A percentile compares a stretch with the other conserved stretches of the same genome.
These are phyloP conservation scores for Odocoileus virginianus DNA, from an alignment of 2,113 vertebrate genomes.

Conservation along the genomic window DNA sequence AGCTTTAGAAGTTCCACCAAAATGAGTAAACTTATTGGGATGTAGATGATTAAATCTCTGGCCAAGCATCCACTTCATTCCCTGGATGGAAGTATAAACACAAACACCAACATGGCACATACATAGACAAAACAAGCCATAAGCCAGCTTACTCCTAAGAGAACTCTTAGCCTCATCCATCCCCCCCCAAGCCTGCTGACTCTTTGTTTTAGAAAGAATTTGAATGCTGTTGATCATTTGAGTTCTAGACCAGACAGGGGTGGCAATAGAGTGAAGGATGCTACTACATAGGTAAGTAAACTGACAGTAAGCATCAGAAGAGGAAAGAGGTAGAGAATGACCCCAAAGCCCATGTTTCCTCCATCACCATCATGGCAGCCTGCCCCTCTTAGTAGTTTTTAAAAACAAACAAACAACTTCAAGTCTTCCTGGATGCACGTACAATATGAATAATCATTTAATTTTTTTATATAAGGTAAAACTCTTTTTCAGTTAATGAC, in stretches of 20 bases:
- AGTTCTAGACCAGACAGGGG: neutral
- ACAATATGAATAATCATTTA: neutral
- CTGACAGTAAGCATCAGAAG: neutral
- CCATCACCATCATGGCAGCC: neutral
- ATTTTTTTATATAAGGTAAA: neutral
- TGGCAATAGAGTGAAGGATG: neutral
- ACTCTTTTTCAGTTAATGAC: neutral
- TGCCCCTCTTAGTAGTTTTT: neutral
- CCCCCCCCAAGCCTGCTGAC: neutral
- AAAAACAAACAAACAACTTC: neutral
- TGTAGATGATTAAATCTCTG: neutral
- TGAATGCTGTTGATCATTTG: neutral
- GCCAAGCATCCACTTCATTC: neutral
- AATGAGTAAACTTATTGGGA: neutral
- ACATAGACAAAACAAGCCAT: conserved; percentile 21
- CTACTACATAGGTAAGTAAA: neutral
- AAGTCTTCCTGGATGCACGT: neutral
- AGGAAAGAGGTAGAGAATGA: neutral
- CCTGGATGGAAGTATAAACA: conserved; percentile 27
- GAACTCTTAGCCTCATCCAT: neutral
- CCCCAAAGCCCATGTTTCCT: neutral
- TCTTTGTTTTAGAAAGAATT: neutral
- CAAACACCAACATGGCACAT: neutral
- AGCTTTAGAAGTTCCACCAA: conserved; percentile 19
- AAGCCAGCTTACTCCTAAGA: neutral